These are phyloP conservation scores for Eolophus roseicapilla DNA, from an alignment of 2,113 vertebrate genomes.

Conservation along the genomic window DNA sequence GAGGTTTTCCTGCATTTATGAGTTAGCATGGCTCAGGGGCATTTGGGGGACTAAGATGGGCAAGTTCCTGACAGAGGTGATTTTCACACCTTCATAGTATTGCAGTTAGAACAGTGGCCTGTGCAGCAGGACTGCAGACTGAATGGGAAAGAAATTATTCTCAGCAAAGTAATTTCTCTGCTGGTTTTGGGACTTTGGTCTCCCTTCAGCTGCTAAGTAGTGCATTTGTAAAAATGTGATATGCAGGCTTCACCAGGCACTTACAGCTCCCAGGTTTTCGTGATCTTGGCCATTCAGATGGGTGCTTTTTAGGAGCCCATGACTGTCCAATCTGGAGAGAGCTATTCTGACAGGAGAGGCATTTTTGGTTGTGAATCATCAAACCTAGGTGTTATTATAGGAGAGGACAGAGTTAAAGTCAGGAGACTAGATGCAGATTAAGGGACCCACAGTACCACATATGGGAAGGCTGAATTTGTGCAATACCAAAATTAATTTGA, in stretches of 20 bases:
- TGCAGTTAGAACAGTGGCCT: background rate
- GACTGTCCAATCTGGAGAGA: background rate
- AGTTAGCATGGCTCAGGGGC: background rate
- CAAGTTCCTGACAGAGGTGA: background rate
- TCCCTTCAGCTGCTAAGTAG: background rate
- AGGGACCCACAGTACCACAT: background rate
- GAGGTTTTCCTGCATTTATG: background rate
- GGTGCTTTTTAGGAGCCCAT: fast-evolving
- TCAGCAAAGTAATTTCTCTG: background rate
- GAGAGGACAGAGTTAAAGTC: background rate
- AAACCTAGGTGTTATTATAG: background rate
- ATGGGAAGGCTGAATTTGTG: background rate
- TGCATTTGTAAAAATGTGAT: background rate
- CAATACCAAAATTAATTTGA: background rate
- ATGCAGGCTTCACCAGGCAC: background rate
- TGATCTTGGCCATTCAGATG: background rate
- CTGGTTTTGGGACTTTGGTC: background rate
- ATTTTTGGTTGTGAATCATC: background rate
- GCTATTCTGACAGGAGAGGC: background rate
- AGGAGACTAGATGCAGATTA: background rate
- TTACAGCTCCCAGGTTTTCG: background rate
- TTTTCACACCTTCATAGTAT: background rate
- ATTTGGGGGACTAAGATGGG: background rate
- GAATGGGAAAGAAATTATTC: background rate
- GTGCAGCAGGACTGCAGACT: background rate